phyloP scores from a whole-genome alignment of 2,888 invertebrate genomes.

The Rhagophthalmus giganteus region DNA sequence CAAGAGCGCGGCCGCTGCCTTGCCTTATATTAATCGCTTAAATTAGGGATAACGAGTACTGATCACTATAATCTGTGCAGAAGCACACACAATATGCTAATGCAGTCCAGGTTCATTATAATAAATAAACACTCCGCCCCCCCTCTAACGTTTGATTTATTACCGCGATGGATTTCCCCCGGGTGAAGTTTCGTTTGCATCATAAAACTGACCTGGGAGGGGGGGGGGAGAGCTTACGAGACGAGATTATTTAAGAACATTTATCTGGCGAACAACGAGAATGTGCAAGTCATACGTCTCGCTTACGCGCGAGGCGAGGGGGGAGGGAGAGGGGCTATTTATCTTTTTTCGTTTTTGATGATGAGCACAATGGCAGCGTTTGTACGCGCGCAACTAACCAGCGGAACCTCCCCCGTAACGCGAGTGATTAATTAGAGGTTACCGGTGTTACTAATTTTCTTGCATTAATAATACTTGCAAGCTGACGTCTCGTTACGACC shows the following conservation, averaged over 20 bases:
- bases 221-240: too few species aligned
- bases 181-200: too few species aligned
- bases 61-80: slow-evolving; percentile 35
- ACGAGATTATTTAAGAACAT: too few species aligned
- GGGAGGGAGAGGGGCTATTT: too few species aligned
- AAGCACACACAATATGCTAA: slow-evolving; percentile 38
- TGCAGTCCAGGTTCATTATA: slow-evolving; percentile 24
- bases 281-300: neutral
- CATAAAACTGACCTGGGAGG: too few species aligned
- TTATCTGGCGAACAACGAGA: neutral
- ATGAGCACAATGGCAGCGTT: too few species aligned
- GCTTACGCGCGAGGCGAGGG: too few species aligned
- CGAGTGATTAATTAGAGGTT: slow-evolving; percentile 17
- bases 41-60: slow-evolving; percentile 40
- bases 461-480: slow-evolving; percentile 14
- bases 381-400: too few species aligned
- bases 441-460: slow-evolving; percentile 12
- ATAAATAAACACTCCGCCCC: slow-evolving; percentile 19
- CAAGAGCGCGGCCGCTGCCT: slow-evolving; percentile 22
- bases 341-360: too few species aligned
- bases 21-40: slow-evolving; percentile 38
- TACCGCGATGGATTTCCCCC: too few species aligned
- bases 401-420: neutral
- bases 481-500: slow-evolving; percentile 13
- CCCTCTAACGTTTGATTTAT: slow-evolving; percentile 24